phyloP scores from a whole-genome alignment of 2,888 invertebrate genomes.

The Poecilus cupreus region DNA sequence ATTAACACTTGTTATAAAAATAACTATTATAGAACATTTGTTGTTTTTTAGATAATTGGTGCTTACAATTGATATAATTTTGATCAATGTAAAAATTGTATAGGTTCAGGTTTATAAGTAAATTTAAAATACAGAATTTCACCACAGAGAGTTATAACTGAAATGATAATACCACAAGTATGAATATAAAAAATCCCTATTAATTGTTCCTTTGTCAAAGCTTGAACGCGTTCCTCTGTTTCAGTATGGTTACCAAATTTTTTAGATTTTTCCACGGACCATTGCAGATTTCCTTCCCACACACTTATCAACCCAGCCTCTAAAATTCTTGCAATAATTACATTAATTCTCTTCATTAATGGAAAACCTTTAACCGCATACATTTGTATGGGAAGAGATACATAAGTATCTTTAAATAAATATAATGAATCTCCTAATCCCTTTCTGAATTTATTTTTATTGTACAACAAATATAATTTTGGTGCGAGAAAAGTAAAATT shows the following conservation, averaged over 20 bases:
- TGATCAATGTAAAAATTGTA: too few relatives aligned
- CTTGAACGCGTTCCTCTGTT: background rate
- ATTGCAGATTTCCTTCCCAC: conserved; percentile 35
- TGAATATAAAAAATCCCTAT: conserved; percentile 12
- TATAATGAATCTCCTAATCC: background rate
- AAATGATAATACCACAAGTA: background rate
- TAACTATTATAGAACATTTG: too few relatives aligned
- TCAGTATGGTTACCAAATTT: background rate
- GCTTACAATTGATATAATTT: background rate
- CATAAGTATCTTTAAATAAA: conserved; percentile 9
- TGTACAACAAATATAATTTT: conserved; percentile 13
- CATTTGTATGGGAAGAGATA: conserved; percentile 37
- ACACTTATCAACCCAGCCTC: conserved; percentile 8
- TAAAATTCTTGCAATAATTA: background rate
- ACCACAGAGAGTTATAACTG: background rate
- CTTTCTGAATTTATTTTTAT: background rate
- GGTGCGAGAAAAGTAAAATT: conserved; percentile 36
- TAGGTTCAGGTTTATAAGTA: background rate
- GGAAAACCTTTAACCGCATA: conserved; percentile 35
- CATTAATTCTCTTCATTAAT: conserved; percentile 33
- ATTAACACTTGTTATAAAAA: too few relatives aligned
- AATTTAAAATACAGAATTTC: conserved; percentile 32
- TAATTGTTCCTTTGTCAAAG: background rate
- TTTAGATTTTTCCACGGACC: conserved; percentile 1
- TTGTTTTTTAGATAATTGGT: too few relatives aligned